Evolutionary conservation across 2,113 vertebrate species (phyloP).

Genomic region (Embiotoca jacksoni): DNA sequence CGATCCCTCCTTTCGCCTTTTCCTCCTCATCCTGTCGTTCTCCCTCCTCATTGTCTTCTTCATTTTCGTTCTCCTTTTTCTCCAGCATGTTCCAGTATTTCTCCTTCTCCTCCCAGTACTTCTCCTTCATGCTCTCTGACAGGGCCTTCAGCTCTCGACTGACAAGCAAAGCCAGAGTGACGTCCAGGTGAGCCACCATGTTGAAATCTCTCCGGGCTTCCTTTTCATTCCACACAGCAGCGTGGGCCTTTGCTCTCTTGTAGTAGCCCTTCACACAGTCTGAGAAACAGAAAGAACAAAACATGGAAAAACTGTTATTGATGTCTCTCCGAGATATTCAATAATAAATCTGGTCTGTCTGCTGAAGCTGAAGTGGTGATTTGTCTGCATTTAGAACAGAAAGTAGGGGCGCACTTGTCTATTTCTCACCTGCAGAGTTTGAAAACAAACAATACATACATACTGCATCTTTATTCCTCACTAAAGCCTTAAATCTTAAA

Average conservation of each 20-base stretch:
- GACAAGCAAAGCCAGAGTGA: conserved; percentile 79
- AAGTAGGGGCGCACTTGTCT: not conserved
- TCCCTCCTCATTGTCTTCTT: conserved; percentile 20
- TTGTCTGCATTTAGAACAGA: conserved; percentile 22
- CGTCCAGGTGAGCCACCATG: conserved; percentile 84
- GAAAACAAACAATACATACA: not conserved
- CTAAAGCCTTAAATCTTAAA: not conserved
- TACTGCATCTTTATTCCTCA: conserved; percentile 6
- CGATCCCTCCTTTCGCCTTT: not conserved
- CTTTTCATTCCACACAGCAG: conserved; percentile 89
- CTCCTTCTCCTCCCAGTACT: conserved; percentile 89
- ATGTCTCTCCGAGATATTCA: conserved; percentile 20
- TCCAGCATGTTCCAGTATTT: conserved; percentile 87
- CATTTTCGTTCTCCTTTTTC: conserved; percentile 22
- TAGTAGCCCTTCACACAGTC: conserved; percentile 91
- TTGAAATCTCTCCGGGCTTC: conserved; percentile 85
- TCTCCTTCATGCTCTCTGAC: conserved; percentile 87
- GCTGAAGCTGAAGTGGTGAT: conserved; percentile 5
- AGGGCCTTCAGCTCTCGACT: conserved; percentile 83
- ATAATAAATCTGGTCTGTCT: conserved; percentile 24
- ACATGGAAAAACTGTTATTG: conserved; percentile 11
- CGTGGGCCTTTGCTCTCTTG: conserved; percentile 89
- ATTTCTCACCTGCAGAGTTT: not conserved
- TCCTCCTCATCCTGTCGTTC: not conserved
- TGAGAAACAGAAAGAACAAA: conserved; percentile 45